Percentiles rank a stretch among this genome's conserved stretches.
Evolutionary conservation across 2,797 vertebrate species (phyloP).

Genomic region (Megaceryle alcyon): DNA sequence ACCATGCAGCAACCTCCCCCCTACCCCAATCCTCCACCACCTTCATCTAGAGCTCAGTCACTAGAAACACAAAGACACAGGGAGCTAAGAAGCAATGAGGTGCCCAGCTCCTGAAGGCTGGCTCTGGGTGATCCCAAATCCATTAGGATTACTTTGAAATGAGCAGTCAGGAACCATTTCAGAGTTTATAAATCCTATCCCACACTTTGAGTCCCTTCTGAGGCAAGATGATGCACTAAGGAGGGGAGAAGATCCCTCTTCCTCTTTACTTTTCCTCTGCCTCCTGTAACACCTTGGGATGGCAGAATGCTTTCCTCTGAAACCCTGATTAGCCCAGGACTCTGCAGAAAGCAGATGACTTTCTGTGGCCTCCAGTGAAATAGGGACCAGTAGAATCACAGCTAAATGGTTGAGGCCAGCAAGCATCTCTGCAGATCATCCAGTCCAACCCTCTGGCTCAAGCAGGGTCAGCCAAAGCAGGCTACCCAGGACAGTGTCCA

Average conservation of each 20-base stretch:
- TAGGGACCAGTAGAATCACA: neutral
- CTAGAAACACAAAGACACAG: neutral
- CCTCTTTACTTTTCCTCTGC: neutral
- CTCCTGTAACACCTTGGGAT: neutral
- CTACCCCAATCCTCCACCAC: neutral
- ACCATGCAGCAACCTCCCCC: neutral
- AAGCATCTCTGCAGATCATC: neutral
- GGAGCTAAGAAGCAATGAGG: neutral
- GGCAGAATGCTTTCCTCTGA: neutral
- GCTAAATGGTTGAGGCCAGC: too few species aligned
- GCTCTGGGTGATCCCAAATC: neutral
- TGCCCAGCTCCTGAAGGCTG: neutral
- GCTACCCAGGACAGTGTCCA: neutral
- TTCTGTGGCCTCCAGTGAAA: neutral
- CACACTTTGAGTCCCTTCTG: neutral
- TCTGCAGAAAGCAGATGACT: neutral
- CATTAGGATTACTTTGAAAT: neutral
- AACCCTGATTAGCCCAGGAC: neutral
- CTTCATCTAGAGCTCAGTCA: neutral
- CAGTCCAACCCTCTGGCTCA: rapidly evolving
- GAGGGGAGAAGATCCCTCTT: neutral
- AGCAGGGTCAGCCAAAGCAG: neutral
- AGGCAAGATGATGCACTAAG: neutral
- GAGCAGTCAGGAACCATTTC: neutral
- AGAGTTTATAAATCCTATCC: neutral